Base-by-base conservation (phyloP, 2,888 invertebrate species). In the Stomorhina lunata region DNA sequence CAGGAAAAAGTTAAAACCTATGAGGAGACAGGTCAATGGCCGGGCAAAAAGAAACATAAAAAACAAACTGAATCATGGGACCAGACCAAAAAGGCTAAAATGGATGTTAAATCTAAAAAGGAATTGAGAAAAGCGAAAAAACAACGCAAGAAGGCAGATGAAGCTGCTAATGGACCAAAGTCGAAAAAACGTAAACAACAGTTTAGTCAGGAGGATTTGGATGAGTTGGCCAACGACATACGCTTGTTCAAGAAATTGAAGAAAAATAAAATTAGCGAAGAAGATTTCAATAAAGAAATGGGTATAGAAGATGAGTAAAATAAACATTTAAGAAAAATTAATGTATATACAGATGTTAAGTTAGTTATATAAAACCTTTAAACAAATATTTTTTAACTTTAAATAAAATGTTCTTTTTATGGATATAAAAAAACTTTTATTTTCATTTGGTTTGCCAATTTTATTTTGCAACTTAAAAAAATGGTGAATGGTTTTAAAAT, bases 191-290 rank as follows among this genome's bases (percentile, higher is more conserved):
- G 92, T 84, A 92, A 93, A 88, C 87, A 92, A 85, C 92, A 93
- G 85, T 93, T 95, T 40, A 94, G 93, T 2, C 93, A 95, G 86
- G 95, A 95, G 84, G 96, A 97, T 87, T 88, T 96, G 27, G 93
- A 94, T 32, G 96, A 97, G 87, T 87, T 97, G 59, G 95, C 95
- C 6, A 94, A 93, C 71, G 98, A 98, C 88, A 94, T 96, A 61
- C 94, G 95, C 5, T 92, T 98, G 25, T 93, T 97, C 80, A 98
- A 97, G 89, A 97, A 96, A 87, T 92, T 97, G 0, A 98, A 97
- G 89, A 96, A 94, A 87, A 95, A 96, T 86, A 97, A 97, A 90
- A 95, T 95, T 29, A 92, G 92, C 0, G 92, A 94, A 68, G 94
- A 94, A 84, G 94, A 95, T 86, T 95, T 93, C 86, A 93, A 95